phyloP scores from a whole-genome alignment of 1,140 invertebrate genomes.

The Neodiprion virginianus region DNA sequence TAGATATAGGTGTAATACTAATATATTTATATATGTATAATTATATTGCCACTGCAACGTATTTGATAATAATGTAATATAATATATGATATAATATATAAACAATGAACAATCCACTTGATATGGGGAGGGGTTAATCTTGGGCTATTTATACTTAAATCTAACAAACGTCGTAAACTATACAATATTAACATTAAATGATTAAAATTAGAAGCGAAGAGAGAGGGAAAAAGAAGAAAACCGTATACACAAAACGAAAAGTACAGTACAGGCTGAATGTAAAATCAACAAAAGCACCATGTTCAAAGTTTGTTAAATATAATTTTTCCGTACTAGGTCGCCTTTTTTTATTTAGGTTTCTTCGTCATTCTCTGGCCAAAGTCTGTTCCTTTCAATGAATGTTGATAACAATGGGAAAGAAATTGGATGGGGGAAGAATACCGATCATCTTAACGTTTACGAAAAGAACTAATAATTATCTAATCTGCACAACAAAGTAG shows the following conservation, averaged over 20 bases:
- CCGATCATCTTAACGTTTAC: too few species aligned
- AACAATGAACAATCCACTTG: constrained; percentile 49
- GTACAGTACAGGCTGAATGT: neutral
- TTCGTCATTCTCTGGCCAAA: too few species aligned
- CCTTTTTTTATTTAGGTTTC: neutral
- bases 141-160: constrained; percentile 42
- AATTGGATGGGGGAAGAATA: too few species aligned
- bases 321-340: neutral
- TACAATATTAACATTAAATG: constrained; percentile 56
- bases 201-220: constrained; percentile 40
- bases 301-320: neutral
- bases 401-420: too few species aligned
- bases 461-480: too few species aligned
- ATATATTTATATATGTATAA: constrained; percentile 29
- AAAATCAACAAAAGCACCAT: neutral
- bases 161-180: constrained; percentile 50
- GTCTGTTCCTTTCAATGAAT: too few species aligned
- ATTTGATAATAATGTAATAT: constrained; percentile 42
- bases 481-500: too few species aligned
- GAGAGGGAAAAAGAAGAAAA: constrained; percentile 11
- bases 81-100: constrained; percentile 51
- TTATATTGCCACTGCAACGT: constrained; percentile 38
- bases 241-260: constrained; percentile 43
- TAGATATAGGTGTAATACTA: constrained; percentile 43
- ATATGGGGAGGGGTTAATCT: constrained; percentile 42